These are phyloP conservation scores for Drosophila lowei DNA, from an alignment of 1,140 invertebrate genomes.

Conservation along the genomic window DNA sequence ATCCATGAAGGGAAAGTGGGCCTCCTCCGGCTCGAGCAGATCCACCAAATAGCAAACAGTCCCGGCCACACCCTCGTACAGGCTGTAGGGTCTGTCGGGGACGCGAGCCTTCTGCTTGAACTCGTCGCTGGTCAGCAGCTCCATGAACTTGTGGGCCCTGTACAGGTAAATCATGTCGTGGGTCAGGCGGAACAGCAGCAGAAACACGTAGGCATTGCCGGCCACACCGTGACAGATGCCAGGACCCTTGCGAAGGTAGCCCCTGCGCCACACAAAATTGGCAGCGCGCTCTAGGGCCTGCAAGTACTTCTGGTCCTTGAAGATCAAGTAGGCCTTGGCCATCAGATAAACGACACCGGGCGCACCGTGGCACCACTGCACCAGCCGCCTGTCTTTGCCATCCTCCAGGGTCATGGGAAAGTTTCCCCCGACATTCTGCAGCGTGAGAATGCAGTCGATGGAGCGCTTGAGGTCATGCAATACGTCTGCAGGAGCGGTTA, in stretches of 20 bases:
- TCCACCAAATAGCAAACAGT: constrained; percentile 92
- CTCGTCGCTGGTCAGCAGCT: constrained; percentile 88
- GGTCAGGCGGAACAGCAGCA: constrained; percentile 91
- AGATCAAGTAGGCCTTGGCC: constrained; percentile 91
- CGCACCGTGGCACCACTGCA: constrained; percentile 96
- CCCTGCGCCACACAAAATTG: constrained; percentile 91
- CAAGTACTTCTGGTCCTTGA: constrained; percentile 89
- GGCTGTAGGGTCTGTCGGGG: constrained; percentile 91
- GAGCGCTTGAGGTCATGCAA: constrained; percentile 84
- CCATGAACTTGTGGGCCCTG: constrained; percentile 90
- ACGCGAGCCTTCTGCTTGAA: constrained; percentile 88
- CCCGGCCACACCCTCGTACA: constrained; percentile 94
- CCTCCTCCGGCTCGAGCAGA: constrained; percentile 88
- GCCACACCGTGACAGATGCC: constrained; percentile 94
- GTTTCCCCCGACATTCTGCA: constrained; percentile 88
- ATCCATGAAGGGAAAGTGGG: constrained; percentile 94
- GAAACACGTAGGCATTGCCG: constrained; percentile 93
- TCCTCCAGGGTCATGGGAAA: constrained; percentile 92
- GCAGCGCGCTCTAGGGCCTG: constrained; percentile 87
- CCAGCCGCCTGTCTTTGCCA: constrained; percentile 85
- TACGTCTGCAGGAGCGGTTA: constrained; percentile 84
- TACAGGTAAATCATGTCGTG: constrained; percentile 88
- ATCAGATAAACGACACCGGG: constrained; percentile 91
- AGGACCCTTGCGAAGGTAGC: constrained; percentile 91
- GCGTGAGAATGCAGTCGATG: constrained; percentile 86